These are phyloP conservation scores for Tenthredo amoena DNA, from an alignment of 2,888 invertebrate species.

Conservation along the genomic window DNA sequence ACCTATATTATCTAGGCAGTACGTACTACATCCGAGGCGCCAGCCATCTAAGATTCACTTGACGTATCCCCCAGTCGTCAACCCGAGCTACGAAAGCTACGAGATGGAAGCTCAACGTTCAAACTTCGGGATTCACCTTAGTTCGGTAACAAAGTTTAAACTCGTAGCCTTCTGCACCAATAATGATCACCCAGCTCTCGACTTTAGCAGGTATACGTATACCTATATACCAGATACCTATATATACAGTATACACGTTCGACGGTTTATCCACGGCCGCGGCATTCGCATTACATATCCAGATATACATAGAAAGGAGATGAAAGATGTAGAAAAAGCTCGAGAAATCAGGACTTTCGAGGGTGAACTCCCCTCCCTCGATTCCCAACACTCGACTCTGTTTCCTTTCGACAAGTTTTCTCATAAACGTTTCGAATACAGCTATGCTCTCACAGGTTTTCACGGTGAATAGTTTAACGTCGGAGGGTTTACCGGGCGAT, in stretches of 20 bases:
- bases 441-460: not conserved
- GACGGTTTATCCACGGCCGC: not conserved
- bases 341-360: too few relatives aligned
- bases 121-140: not conserved
- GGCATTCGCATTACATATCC: too few relatives aligned
- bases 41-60: slow-evolving; percentile 20
- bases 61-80: slow-evolving; percentile 37
- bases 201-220: not conserved
- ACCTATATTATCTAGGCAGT: too few relatives aligned
- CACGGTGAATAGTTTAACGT: not conserved
- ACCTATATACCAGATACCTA: too few relatives aligned
- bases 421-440: not conserved
- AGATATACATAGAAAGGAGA: too few relatives aligned
- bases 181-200: not conserved
- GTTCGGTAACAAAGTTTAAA: not conserved
- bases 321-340: too few relatives aligned
- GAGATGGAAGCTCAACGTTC: not conserved
- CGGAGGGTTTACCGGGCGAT: not conserved
- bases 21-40: not conserved
- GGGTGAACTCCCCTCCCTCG: too few relatives aligned
- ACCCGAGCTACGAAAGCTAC: not conserved
- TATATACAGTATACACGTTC: not conserved
- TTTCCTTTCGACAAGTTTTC: too few relatives aligned
- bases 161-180: not conserved
- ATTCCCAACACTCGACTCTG: too few relatives aligned